A percentile compares a stretch with the other conserved stretches of the same genome.
Conservation (phyloP, 2,888 invertebrate species). For the Agrotis clavis region DNA sequence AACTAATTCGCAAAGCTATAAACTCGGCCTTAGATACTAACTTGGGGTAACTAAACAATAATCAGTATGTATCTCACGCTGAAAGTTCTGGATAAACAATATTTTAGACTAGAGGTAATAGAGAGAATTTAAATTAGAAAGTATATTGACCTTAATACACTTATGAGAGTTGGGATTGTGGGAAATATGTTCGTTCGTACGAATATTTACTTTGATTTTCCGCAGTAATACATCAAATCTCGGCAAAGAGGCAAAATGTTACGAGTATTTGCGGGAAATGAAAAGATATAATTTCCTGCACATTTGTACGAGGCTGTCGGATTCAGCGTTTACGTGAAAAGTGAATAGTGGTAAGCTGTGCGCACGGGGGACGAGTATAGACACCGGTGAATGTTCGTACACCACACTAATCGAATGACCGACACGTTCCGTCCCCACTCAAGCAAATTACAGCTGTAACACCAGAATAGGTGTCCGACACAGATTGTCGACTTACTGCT, state of each 20-base stretch:
- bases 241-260: slow-evolving; percentile 51
- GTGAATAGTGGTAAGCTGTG: slow-evolving; percentile 17
- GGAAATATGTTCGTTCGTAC: slow-evolving; percentile 6
- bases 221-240: slow-evolving; percentile 55
- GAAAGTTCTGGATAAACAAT: slow-evolving; percentile 45
- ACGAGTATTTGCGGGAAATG: slow-evolving; percentile 50
- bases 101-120: slow-evolving; percentile 21
- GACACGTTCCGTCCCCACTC: slow-evolving; percentile 68
- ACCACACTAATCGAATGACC: slow-evolving; percentile 70
- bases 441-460: slow-evolving; percentile 74
- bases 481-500: slow-evolving; percentile 68
- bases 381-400: slow-evolving; percentile 12
- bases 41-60: slow-evolving; percentile 54
- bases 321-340: slow-evolving; percentile 49
- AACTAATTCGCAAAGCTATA: slow-evolving; percentile 72
- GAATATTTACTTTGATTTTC: slow-evolving; percentile 32
- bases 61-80: slow-evolving; percentile 49
- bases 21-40: slow-evolving; percentile 60
- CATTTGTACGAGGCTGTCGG: slow-evolving; percentile 35
- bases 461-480: slow-evolving; percentile 69
- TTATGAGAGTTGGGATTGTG: slow-evolving; percentile 11
- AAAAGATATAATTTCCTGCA: slow-evolving; percentile 55
- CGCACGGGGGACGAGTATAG: slow-evolving; percentile 19
- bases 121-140: slow-evolving; percentile 41
- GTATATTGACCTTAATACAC: slow-evolving; percentile 19